These are phyloP conservation scores for Sipha maydis DNA, from an alignment of 2,888 invertebrate genomes.

Conservation along the genomic window DNA sequence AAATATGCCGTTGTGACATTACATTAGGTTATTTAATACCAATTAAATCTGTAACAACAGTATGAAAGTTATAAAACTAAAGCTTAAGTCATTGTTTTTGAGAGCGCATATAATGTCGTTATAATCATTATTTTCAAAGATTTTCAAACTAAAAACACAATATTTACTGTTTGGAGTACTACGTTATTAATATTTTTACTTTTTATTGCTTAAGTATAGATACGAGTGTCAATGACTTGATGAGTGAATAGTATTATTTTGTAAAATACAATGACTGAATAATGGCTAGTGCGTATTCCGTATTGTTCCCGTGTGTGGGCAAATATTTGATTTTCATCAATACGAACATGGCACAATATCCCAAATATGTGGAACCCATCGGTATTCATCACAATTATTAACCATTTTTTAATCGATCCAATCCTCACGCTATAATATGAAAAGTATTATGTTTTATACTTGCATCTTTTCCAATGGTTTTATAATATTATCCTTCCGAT, in stretches of 20 bases:
- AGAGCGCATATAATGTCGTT: neutral
- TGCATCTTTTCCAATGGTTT: neutral
- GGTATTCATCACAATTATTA: neutral
- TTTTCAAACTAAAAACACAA: neutral
- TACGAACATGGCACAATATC: neutral
- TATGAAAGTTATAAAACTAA: no score
- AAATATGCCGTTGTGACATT: no score
- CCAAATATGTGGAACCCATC: neutral
- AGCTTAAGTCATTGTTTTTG: no score
- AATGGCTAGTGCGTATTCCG: neutral
- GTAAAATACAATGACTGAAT: conserved; percentile 21
- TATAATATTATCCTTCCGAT: neutral
- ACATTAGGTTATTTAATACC: no score
- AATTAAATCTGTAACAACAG: no score
- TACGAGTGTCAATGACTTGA: neutral
- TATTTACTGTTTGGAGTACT: neutral
- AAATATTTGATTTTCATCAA: conserved; percentile 52
- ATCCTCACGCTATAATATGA: neutral
- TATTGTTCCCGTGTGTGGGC: neutral
- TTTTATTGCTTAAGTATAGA: neutral
- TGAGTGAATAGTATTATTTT: neutral
- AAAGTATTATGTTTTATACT: neutral
- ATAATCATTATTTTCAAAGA: neutral
- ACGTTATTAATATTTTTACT: neutral
- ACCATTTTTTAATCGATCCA: neutral